phyloP scores from a whole-genome alignment of 2,113 vertebrate genomes.

The Salvelinus alpinus region DNA sequence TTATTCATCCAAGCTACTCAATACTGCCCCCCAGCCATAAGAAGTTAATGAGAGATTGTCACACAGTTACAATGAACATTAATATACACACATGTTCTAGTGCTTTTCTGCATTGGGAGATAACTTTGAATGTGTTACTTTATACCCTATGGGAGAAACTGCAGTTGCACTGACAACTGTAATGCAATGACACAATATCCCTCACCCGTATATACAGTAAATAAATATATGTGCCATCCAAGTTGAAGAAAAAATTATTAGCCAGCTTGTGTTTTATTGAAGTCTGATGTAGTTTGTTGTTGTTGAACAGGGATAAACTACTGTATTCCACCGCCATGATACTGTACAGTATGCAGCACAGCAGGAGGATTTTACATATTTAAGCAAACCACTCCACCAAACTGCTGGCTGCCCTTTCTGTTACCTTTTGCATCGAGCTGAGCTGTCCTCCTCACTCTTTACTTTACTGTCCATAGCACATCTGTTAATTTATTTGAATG shows the following conservation, averaged over 20 bases:
- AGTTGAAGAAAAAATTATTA: background rate
- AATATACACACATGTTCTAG: background rate
- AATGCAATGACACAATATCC: slow-evolving; percentile 2
- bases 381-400: too few relatives aligned
- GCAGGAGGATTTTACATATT: background rate
- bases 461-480: slow-evolving; percentile 23
- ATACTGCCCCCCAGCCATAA: too few relatives aligned
- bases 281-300: background rate
- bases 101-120: background rate
- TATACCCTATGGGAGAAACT: background rate
- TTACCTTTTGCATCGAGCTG: slow-evolving; percentile 9
- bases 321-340: slow-evolving; percentile 1
- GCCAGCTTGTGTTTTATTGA: background rate
- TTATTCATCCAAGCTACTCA: too few relatives aligned
- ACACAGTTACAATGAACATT: background rate
- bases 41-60: background rate
- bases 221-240: background rate
- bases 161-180: background rate
- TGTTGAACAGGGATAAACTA: slow-evolving; percentile 15
- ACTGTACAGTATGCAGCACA: background rate
- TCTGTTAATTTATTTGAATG: slow-evolving; percentile 31
- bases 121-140: background rate
- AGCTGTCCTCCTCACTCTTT: slow-evolving; percentile 37
- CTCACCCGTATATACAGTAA: background rate
- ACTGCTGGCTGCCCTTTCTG: slow-evolving; percentile 1